Percentiles rank a stretch among this genome's conserved stretches.
Conservation (phyloP, 2,888 invertebrate genomes). For the Caenorhabditis macrosperma region DNA sequence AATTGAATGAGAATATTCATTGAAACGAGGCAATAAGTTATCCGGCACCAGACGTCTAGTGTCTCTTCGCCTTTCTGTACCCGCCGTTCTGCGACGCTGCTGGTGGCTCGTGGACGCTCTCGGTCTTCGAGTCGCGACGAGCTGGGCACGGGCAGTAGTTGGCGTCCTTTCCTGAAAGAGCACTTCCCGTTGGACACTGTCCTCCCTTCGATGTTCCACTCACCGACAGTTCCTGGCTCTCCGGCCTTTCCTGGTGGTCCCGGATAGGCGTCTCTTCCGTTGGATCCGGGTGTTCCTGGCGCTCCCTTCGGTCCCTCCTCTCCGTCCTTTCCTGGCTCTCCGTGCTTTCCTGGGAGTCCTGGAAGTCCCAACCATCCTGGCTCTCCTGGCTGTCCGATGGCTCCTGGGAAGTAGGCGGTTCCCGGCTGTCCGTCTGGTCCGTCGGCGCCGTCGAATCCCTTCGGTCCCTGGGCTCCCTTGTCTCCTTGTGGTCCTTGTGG, state of each 20-base stretch:
- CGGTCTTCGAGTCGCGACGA: conserved; percentile 55
- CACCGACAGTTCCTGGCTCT: conserved; percentile 64
- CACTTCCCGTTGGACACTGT: too few species aligned
- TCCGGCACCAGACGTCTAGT: conserved; percentile 4
- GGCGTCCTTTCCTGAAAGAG: conserved; percentile 62
- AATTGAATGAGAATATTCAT: conserved; percentile 21
- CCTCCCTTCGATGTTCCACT: not conserved
- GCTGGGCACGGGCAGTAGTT: conserved; percentile 65
- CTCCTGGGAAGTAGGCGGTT: conserved; percentile 66
- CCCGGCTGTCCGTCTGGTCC: conserved; percentile 70
- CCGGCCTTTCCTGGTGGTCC: conserved; percentile 67
- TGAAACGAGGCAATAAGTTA: conserved; percentile 11
- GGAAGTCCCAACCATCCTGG: conserved; percentile 68
- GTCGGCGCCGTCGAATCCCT: conserved; percentile 65
- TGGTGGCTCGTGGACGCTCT: conserved; percentile 52
- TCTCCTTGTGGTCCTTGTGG: conserved; percentile 61
- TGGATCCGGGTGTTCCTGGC: conserved; percentile 64
- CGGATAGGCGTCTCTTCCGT: conserved; percentile 66
- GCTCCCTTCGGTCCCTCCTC: conserved; percentile 63
- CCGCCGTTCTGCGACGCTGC: conserved; percentile 48
- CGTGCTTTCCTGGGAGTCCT: conserved; percentile 68
- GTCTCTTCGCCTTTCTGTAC: conserved; percentile 56
- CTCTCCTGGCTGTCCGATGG: conserved; percentile 69
- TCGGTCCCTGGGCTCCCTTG: conserved; percentile 65
- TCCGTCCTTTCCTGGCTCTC: conserved; percentile 69